Conservation (phyloP, 2,888 invertebrate species). For the Apotomis turbidana region DNA sequence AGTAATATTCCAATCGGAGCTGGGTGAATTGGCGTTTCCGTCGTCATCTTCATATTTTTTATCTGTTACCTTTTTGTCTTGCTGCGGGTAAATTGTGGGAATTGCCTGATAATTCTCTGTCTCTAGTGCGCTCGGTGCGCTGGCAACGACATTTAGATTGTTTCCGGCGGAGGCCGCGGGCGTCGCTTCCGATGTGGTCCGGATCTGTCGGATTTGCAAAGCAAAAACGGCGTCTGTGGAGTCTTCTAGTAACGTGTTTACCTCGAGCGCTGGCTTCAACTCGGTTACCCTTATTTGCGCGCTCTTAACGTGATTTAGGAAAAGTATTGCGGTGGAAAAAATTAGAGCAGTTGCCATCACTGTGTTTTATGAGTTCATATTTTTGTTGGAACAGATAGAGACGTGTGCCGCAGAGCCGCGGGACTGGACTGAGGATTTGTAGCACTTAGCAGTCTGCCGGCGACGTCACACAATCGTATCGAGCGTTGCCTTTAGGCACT, state of each 20-base stretch:
- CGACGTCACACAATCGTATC: slow-evolving; percentile 74
- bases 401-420: slow-evolving; percentile 47
- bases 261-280: slow-evolving; percentile 50
- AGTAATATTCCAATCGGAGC: slow-evolving; percentile 49
- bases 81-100: slow-evolving; percentile 63
- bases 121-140: slow-evolving; percentile 52
- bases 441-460: slow-evolving; percentile 81
- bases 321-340: slow-evolving; percentile 55
- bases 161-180: slow-evolving; percentile 71
- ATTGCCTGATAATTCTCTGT: slow-evolving; percentile 74
- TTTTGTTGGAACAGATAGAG: slow-evolving; percentile 47
- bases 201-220: slow-evolving; percentile 68
- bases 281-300: slow-evolving; percentile 55
- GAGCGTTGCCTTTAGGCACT: slow-evolving; percentile 59
- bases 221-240: slow-evolving; percentile 59
- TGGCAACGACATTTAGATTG: slow-evolving; percentile 70
- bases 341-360: slow-evolving; percentile 62
- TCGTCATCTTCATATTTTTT: slow-evolving; percentile 58
- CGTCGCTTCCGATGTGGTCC: slow-evolving; percentile 70
- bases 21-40: slow-evolving; percentile 58
- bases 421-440: slow-evolving; percentile 76
- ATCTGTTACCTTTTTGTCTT: slow-evolving; percentile 56
- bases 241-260: slow-evolving; percentile 59
- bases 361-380: slow-evolving; percentile 45
- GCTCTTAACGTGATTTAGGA: slow-evolving; percentile 60